phyloP scores from a whole-genome alignment of 2,888 invertebrate species.

The Gerris lacustris region DNA sequence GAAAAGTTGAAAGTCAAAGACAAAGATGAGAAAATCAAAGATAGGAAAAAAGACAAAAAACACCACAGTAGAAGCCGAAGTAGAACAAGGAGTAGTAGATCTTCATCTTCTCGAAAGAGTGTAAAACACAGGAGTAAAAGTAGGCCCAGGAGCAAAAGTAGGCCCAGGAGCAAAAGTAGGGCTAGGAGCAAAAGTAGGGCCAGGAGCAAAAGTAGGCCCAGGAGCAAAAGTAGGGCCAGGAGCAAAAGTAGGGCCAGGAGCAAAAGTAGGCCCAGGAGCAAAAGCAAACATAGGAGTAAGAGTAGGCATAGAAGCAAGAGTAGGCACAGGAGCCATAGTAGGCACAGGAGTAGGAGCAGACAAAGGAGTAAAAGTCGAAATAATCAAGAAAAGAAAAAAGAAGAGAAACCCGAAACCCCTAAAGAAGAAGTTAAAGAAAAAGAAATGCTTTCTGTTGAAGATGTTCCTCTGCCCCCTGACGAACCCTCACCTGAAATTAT shows the following conservation, averaged over 20 bases:
- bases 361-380: slow-evolving; percentile 28
- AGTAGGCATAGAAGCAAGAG: slow-evolving; percentile 23
- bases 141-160: slow-evolving; percentile 26
- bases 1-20: slow-evolving; percentile 29
- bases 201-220: too few relatives aligned
- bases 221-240: slow-evolving; percentile 18
- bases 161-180: slow-evolving; percentile 28
- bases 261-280: slow-evolving; percentile 17
- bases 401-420: slow-evolving; percentile 20
- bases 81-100: slow-evolving; percentile 19
- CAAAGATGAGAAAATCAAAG: slow-evolving; percentile 31
- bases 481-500: slow-evolving; percentile 8
- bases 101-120: slow-evolving; percentile 18
- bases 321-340: slow-evolving; percentile 20
- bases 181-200: slow-evolving; percentile 18
- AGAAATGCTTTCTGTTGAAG: slow-evolving; percentile 21
- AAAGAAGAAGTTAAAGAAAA: slow-evolving; percentile 32
- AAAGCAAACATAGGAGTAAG: slow-evolving; percentile 19
- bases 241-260: slow-evolving; percentile 24
- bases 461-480: slow-evolving; percentile 26
- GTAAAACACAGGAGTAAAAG: slow-evolving; percentile 24
- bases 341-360: slow-evolving; percentile 24
- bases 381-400: slow-evolving; percentile 28
- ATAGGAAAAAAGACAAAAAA: slow-evolving; percentile 26
- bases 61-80: slow-evolving; percentile 17